Evolutionary conservation across 2,797 vertebrate genomes (phyloP).

Genomic region (Chromobotia macracanthus): DNA sequence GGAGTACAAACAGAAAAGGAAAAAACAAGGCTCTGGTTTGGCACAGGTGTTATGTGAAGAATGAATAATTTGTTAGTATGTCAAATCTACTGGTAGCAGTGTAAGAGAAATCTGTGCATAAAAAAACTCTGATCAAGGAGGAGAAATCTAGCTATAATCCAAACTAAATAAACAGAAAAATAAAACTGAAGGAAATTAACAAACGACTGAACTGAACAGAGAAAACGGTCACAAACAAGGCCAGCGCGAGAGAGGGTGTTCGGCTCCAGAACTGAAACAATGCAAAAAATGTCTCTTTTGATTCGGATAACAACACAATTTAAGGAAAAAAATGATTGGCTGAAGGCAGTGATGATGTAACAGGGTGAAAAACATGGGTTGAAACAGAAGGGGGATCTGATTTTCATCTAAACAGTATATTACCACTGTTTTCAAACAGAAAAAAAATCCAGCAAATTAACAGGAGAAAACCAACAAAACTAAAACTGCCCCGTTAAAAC

Average conservation of each 20-base stretch:
- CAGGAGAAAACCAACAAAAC: too few species aligned
- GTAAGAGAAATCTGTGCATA: conserved; percentile 67
- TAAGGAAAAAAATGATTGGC: conserved; percentile 36
- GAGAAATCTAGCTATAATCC: conserved; percentile 58
- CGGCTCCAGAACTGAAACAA: conserved; percentile 66
- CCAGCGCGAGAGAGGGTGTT: conserved; percentile 75
- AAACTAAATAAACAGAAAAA: conserved; percentile 59
- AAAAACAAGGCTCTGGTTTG: conserved; percentile 61
- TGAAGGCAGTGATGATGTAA: conserved; percentile 38
- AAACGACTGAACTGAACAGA: conserved; percentile 73
- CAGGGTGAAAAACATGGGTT: conserved; percentile 39
- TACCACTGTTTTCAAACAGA: conserved; percentile 19
- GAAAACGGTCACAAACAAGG: conserved; percentile 76
- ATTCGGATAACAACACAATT: conserved; percentile 31
- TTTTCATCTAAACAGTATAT: conserved; percentile 17
- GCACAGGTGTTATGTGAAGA: conserved; percentile 68
- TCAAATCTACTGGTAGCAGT: conserved; percentile 66
- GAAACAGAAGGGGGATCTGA: conserved; percentile 25
- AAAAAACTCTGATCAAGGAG: conserved; percentile 56
- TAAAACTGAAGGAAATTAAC: conserved; percentile 57
- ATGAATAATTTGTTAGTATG: conserved; percentile 69
- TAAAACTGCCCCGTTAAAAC: conserved; percentile 19
- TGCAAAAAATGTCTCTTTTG: conserved; percentile 26
- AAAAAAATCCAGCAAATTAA: conserved; percentile 34
- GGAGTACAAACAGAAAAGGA: conserved; percentile 26